phyloP scores from a whole-genome alignment of 2,888 invertebrate genomes.

The Augiades crinisus region DNA sequence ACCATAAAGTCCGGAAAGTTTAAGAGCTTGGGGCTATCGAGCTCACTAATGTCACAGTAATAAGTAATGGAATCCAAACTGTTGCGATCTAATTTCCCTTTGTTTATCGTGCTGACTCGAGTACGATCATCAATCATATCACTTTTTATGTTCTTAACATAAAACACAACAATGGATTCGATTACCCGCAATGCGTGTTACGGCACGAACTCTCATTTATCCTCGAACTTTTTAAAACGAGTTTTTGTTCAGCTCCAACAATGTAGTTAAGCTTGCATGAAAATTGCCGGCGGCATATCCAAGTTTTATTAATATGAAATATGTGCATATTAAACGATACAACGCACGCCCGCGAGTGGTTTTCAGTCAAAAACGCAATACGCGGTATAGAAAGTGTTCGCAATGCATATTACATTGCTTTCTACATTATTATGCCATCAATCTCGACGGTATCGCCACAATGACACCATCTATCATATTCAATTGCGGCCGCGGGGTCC shows the following conservation, averaged over 20 bases:
- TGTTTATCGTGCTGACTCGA: not conserved
- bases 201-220: slow-evolving; percentile 5
- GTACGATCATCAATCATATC: not conserved
- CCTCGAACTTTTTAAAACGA: slow-evolving; percentile 15
- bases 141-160: not conserved
- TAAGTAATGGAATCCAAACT: slow-evolving; percentile 6
- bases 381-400: slow-evolving; percentile 30
- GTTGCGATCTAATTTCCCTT: slow-evolving; percentile 10
- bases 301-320: slow-evolving; percentile 25
- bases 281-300: slow-evolving; percentile 21
- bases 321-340: slow-evolving; percentile 25
- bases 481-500: slow-evolving; percentile 35
- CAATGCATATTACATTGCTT: slow-evolving; percentile 27
- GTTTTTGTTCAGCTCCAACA: slow-evolving; percentile 21
- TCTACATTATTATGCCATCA: slow-evolving; percentile 37
- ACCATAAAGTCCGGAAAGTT: too few relatives aligned
- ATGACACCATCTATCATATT: slow-evolving; percentile 38
- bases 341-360: slow-evolving; percentile 7
- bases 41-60: not conserved
- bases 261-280: slow-evolving; percentile 13
- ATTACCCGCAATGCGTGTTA: slow-evolving; percentile 17
- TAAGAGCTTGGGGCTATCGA: too few relatives aligned
- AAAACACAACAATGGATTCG: not conserved
- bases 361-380: slow-evolving; percentile 15
- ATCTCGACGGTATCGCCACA: slow-evolving; percentile 34